Evolutionary conservation across 2,888 invertebrate species (phyloP), one percentile per base, ranked within the genome.

Genomic region (Salticus scenicus): DNA sequence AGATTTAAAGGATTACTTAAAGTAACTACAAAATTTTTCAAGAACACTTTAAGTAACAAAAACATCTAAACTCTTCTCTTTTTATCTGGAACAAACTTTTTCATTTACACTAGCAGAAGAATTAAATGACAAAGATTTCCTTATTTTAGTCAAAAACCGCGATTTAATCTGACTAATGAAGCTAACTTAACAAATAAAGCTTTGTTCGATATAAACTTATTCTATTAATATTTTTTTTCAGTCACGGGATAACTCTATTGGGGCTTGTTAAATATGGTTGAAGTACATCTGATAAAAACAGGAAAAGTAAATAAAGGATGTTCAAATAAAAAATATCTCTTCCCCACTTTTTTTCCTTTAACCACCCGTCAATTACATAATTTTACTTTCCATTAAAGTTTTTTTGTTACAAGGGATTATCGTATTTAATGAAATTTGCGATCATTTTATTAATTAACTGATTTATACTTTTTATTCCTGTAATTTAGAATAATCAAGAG

Each of bases 371-470:
- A 80, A 73, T 73, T 51, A 66, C 51, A 66, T 51, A 69, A 47
- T 73, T 67, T 69, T 74, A 31, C n/a, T 41, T 57, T 20, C 33
- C 33, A 51, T 69, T 14, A 63, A 14, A 27, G 28, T 76, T 71
- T 24, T 31, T 37, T 24, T 42, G 12, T 67, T 24, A 33, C 14
- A 17, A 30, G 20, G 72, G 82, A 83, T 83, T 83, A 83, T 31
- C 72, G 47, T 76, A 66, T 76, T 82, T 83, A 83, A 83, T 83
- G 82, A 71, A 83, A 83, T 83, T 83, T 83, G 33, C 66, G 64
- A 71, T 70, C 51, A 70, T 71, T 76, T 72, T 66, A 66, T 70
- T 83, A 76, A 83, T 83, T 83, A 83, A 71, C 67, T 33, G 51
- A 71, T 71, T 73, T 76, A 64, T 47, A 69, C 37, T 74, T 81